Percentiles rank a stretch among this genome's conserved stretches.
These are phyloP conservation scores for Heliconius hortense DNA, from an alignment of 2,888 invertebrate genomes.

Conservation along the genomic window DNA sequence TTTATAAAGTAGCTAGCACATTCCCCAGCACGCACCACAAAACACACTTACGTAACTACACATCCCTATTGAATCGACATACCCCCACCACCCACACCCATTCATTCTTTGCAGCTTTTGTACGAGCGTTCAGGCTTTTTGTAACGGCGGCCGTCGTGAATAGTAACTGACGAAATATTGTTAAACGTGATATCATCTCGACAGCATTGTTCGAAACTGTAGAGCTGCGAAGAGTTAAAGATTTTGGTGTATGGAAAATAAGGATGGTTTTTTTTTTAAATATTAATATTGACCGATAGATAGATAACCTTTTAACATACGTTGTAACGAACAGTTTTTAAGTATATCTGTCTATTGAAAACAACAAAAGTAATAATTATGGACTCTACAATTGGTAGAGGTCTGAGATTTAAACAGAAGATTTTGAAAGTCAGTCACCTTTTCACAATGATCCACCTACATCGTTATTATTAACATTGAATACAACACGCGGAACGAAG, in stretches of 20 bases:
- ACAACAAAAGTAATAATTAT: neutral
- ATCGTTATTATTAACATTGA: neutral
- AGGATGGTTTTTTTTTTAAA: neutral
- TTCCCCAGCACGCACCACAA: slow-evolving; percentile 65
- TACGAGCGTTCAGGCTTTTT: slow-evolving; percentile 72
- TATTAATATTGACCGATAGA: neutral
- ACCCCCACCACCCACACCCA: slow-evolving; percentile 65
- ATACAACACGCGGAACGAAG: neutral
- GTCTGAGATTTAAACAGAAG: neutral
- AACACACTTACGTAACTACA: slow-evolving; percentile 74
- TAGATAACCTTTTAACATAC: neutral
- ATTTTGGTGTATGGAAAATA: slow-evolving; percentile 22
- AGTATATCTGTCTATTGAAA: neutral
- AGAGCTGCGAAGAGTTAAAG: slow-evolving; percentile 35
- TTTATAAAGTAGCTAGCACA: slow-evolving; percentile 43
- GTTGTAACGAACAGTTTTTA: neutral
- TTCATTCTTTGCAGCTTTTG: slow-evolving; percentile 79
- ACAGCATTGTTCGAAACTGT: slow-evolving; percentile 40
- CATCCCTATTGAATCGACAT: slow-evolving; percentile 72
- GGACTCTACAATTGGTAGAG: neutral
- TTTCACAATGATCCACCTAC: neutral
- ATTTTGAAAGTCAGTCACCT: no score
- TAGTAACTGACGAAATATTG: slow-evolving; percentile 76
- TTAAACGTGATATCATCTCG: slow-evolving; percentile 63
- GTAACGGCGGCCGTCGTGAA: slow-evolving; percentile 68